Evolutionary conservation across 1,140 invertebrate genomes (phyloP), one percentile per base, ranked within the genome.

Genomic region (Diorhabda sublineata): DNA sequence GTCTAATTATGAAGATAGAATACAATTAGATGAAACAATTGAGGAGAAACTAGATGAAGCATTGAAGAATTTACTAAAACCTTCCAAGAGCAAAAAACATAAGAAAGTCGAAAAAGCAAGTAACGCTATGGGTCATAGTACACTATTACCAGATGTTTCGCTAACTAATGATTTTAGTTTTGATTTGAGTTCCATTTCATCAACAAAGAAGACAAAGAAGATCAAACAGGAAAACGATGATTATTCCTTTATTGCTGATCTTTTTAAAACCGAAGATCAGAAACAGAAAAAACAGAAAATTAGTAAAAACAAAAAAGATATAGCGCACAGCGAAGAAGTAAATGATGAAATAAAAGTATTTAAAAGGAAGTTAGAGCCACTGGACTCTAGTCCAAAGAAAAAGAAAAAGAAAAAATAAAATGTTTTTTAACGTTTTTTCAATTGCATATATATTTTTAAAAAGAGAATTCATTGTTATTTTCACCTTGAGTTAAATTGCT

Each of bases 41-140:
- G 62, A 71, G 45, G 45, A 61, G 57, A 71, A 74, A 59, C 58
- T 75, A 9, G 52, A 71, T 42, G 57, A 70, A 5, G 70, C 70
- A 45, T 47, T 71, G 26, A 65, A 65, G 41, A 47, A 45, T 4
- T 63, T 71, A 26, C 8, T 58, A 7, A 71, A 73, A 59, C 47
- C 47, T 9, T 6, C 5, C 5, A 52, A 58, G 56, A 56, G 67
- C 61, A 61, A 45, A 58, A 58, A 71, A 71, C 56, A n/a, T 52
- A 41, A 56, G 6, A 56, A 68, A 69, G 61, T 67, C 58, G 44
- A 42, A 41, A 64, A 65, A 52, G 41, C 56, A 5, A 58, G 2
- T 26, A 43, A 58, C 26, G 26, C 26, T 26, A 56, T 68, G n/a
- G 42, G 57, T n/a, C 62, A 68, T 56, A 68, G 67, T 64, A 68